Base-by-base conservation (phyloP, 2,797 vertebrate species). In the Pogonophryne albipinna region DNA sequence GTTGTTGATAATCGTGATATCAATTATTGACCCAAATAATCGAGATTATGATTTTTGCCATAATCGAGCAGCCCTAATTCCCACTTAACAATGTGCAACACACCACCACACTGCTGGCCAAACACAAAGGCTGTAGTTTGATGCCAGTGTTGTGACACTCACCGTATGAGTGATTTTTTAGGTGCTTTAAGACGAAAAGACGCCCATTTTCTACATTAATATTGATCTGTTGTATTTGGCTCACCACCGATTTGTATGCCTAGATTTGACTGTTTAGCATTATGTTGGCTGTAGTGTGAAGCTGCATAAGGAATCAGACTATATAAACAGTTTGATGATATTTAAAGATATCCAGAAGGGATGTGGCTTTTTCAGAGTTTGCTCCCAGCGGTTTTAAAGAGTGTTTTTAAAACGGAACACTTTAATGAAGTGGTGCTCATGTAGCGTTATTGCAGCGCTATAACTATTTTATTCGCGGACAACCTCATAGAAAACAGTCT, bases 241-340 rank as follows among this genome's bases (percentile, higher is more conserved):
- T 27, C 27, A 27, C 4, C 27, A 27, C 27, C 4, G 4, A 27
- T 27, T 27, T 5, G 5, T 27, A 27, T 27, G 27, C 27, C 27
- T 27, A 27, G 27, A 27, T 27, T 27, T 27, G 27, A 5, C 27
- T 5, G 27, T 27, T 27, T 11, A 52, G 15, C 27, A 45, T 46
- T 56, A 16, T 62, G 50, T 46, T 66, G 50, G 61, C 44, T 66
- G 68, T 55, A 20, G 17, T 17, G 4, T n/a, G 50, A 51, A 55
- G 23, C 65, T 38, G 46, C 65, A 50, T 6, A 0, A 53, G 62
- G 61, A 76, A 27, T 74, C 49, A n/a, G 20, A 34, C 15, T 14
- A 27, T 85, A 78, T 71, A 87, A 76, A 76, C 74, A 27, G 66
- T 86, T 85, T 83, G 88, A 83, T 68, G 69, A 81, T 83, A 58